Evolutionary conservation across 1,140 invertebrate genomes (phyloP).

Genomic region (Sycophaga agraensis): DNA sequence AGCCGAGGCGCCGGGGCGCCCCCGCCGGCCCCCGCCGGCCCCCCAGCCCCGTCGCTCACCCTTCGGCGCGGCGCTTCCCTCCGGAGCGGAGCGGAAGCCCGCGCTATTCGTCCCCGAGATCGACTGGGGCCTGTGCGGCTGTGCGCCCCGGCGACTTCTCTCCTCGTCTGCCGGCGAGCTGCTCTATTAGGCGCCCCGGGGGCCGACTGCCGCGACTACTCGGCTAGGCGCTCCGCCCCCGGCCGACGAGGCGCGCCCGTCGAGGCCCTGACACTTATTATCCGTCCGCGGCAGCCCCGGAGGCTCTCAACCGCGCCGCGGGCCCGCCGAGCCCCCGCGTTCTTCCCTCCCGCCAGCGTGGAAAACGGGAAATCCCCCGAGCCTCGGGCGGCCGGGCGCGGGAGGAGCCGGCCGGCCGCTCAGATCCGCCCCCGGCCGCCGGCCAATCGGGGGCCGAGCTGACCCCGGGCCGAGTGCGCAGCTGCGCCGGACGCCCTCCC

Average conservation of each 20-base stretch:
- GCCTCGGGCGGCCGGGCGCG: no score
- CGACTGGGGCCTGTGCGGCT: constrained; percentile 33
- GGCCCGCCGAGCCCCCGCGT: constrained; percentile 33
- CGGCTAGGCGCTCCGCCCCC: no score
- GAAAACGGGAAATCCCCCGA: no score
- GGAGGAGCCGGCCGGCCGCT: not conserved
- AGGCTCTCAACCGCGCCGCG: constrained; percentile 49
- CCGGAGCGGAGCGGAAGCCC: not conserved
- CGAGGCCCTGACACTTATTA: no score
- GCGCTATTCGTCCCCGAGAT: constrained; percentile 16
- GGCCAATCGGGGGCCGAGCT: no score
- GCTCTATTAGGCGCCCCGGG: not conserved
- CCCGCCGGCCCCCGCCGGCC: constrained; percentile 24
- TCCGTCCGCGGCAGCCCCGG: constrained; percentile 41
- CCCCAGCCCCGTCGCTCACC: not conserved
- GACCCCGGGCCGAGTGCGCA: no score
- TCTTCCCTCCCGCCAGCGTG: no score
- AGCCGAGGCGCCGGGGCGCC: constrained; percentile 48
- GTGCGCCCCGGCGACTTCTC: constrained; percentile 20
- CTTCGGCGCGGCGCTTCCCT: not conserved
- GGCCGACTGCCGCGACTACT: constrained; percentile 31
- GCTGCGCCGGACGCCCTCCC: no score
- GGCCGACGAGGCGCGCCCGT: no score
- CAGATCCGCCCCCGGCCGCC: no score
- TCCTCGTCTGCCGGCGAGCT: constrained; percentile 22